phyloP scores from a whole-genome alignment of 2,888 invertebrate genomes.

The Parnassius glacialis region DNA sequence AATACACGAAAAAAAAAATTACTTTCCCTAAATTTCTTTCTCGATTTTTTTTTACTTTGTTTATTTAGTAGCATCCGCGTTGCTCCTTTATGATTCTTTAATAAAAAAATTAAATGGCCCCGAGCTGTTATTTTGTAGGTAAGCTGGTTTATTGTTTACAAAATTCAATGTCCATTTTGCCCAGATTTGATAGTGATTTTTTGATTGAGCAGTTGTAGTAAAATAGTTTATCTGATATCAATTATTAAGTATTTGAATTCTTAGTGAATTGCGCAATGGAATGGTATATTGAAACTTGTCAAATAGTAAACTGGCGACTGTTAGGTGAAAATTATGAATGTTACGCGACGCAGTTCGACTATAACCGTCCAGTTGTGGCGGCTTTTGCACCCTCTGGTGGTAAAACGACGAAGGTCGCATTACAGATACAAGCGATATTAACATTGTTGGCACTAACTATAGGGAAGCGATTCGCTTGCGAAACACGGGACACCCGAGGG shows the following conservation, averaged over 20 bases:
- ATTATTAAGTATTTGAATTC: conserved; percentile 35
- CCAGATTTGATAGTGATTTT: conserved; percentile 34
- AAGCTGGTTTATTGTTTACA: conserved; percentile 45
- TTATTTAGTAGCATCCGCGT: conserved; percentile 8
- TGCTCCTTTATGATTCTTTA: conserved; percentile 10
- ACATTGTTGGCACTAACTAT: conserved; percentile 40
- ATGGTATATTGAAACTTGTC: conserved; percentile 33
- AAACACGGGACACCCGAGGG: conserved; percentile 63
- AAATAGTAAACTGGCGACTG: conserved; percentile 36
- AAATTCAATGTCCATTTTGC: conserved; percentile 37
- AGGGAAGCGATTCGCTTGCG: conserved; percentile 53
- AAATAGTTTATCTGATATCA: conserved; percentile 35
- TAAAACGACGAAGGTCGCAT: conserved; percentile 60
- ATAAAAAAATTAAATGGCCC: conserved; percentile 60
- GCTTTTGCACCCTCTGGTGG: conserved; percentile 73
- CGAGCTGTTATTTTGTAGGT: conserved; percentile 52
- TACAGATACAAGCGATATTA: conserved; percentile 50
- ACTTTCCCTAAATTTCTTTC: conserved; percentile 8
- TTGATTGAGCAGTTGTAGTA: conserved; percentile 33
- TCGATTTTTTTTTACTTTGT: neutral
- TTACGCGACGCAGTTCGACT: conserved; percentile 72
- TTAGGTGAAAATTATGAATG: conserved; percentile 39
- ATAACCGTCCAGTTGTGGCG: conserved; percentile 78
- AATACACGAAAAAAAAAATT: neutral
- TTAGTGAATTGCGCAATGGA: conserved; percentile 28